Conservation (phyloP, 2,888 invertebrate genomes). For the Pandemis heparana region DNA sequence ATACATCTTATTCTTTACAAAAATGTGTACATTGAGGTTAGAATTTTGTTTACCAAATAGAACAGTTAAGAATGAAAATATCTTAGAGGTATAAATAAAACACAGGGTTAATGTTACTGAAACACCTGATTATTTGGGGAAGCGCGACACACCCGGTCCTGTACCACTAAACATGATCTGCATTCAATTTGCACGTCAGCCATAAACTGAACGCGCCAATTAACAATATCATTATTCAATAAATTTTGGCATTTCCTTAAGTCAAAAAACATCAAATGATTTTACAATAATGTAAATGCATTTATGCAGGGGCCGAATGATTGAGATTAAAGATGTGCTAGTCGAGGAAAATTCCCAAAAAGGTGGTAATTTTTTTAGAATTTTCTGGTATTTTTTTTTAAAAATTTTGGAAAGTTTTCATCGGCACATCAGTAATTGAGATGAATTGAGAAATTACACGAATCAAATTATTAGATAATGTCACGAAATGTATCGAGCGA, state of each 20-base stretch:
- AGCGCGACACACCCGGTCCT: conserved; percentile 74
- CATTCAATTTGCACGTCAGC: conserved; percentile 26
- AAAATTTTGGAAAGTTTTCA: too few relatives aligned
- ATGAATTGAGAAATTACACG: conserved; percentile 19
- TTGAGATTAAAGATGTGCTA: background rate
- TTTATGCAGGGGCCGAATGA: conserved; percentile 22
- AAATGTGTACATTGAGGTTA: too few relatives aligned
- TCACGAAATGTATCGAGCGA: conserved; percentile 25
- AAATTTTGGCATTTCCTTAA: conserved; percentile 39
- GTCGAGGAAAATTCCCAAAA: too few relatives aligned
- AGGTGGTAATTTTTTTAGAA: too few relatives aligned
- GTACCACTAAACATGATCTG: conserved; percentile 43
- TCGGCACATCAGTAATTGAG: too few relatives aligned
- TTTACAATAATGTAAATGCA: conserved; percentile 36
- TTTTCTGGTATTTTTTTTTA: too few relatives aligned
- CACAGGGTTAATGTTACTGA: conserved; percentile 71
- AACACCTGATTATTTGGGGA: conserved; percentile 82
- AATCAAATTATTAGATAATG: conserved; percentile 35
- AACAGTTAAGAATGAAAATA: too few relatives aligned
- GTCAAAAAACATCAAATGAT: conserved; percentile 33
- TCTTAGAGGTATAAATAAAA: conserved; percentile 68
- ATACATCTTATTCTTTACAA: too few relatives aligned
- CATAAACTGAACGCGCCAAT: conserved; percentile 18
- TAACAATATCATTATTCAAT: conserved; percentile 33
- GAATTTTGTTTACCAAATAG: too few relatives aligned